Conservation (phyloP, 2,888 invertebrate genomes). For the Cataglyphis altisquamis region DNA sequence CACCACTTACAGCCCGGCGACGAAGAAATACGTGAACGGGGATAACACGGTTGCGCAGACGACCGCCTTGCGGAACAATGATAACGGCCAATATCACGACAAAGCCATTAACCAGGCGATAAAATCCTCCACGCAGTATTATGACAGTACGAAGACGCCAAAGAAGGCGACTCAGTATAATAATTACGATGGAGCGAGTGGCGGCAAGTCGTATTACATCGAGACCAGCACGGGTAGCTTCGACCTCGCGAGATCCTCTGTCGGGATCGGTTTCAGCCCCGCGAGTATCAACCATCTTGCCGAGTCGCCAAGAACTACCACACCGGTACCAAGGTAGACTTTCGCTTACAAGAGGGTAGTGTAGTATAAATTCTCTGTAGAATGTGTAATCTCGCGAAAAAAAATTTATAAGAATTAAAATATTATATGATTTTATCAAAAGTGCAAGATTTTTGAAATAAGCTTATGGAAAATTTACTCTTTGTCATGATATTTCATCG, state of each 20-base stretch:
- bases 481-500: neutral
- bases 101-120: constrained; percentile 70
- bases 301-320: constrained; percentile 82
- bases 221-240: constrained; percentile 82
- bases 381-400: neutral
- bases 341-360: neutral
- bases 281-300: constrained; percentile 84
- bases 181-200: constrained; percentile 76
- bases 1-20: constrained; percentile 86
- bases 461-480: neutral
- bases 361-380: neutral
- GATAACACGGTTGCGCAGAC: constrained; percentile 69
- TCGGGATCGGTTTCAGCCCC: constrained; percentile 84
- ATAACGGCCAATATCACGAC: constrained; percentile 77
- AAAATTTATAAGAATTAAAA: neutral
- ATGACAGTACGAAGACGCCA: constrained; percentile 79
- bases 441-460: neutral
- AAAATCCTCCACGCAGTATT: constrained; percentile 77
- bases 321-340: constrained; percentile 81
- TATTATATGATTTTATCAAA: neutral
- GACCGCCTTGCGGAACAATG: constrained; percentile 60
- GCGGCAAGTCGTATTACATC: constrained; percentile 77
- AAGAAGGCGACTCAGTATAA: constrained; percentile 82
- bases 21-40: constrained; percentile 74
- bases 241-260: constrained; percentile 79